These are phyloP conservation scores for Conomelus anceps DNA, from an alignment of 2,888 invertebrate species.

Conservation along the genomic window DNA sequence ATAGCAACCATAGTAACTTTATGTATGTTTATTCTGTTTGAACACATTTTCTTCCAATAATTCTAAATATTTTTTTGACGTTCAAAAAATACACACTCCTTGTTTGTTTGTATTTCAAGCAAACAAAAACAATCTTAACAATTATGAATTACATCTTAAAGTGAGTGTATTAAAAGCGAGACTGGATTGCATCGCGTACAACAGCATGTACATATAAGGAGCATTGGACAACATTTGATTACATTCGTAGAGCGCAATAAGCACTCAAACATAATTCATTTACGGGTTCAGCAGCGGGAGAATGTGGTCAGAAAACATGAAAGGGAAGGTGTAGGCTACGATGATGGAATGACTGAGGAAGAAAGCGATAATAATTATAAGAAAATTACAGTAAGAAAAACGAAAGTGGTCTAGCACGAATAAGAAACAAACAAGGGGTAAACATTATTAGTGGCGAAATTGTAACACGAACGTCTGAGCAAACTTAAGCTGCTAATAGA, in stretches of 20 bases:
- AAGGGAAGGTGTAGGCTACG: background rate
- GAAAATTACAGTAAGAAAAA: background rate
- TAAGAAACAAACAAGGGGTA: background rate
- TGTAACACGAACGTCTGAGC: background rate
- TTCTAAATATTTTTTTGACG: background rate
- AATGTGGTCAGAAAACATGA: background rate
- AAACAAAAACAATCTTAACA: no score
- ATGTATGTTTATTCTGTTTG: background rate
- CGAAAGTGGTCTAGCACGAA: background rate
- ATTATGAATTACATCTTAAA: background rate
- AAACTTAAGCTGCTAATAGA: background rate
- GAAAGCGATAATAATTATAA: background rate
- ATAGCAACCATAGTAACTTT: no score
- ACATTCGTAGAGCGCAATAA: background rate
- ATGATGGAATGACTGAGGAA: background rate
- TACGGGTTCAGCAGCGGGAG: background rate
- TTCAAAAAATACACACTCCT: no score
- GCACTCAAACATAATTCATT: background rate
- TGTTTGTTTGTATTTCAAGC: background rate
- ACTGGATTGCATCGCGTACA: background rate
- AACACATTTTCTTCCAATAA: background rate
- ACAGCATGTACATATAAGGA: background rate
- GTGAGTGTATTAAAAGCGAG: background rate
- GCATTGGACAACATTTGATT: background rate
- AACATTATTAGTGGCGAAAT: background rate